Base-by-base conservation (phyloP, 2,888 invertebrate genomes). In the Lasioglossum vierecki region DNA sequence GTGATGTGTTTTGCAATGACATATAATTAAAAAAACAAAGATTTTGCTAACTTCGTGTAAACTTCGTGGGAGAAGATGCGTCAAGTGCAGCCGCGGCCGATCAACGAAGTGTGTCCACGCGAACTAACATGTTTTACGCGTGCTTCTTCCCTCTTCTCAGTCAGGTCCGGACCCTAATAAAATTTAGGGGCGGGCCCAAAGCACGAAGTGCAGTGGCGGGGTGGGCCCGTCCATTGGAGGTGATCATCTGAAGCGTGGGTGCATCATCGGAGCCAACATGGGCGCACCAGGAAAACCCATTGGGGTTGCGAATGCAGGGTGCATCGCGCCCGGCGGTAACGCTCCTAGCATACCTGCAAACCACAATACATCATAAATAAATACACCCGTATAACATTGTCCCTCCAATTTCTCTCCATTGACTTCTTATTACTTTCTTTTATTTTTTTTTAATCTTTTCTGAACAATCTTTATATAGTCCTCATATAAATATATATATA, bases 241-340 rank as follows among this genome's bases (percentile, higher is more conserved):
- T 95, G 97, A 97, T 98, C 98, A 98, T 96, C 98, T 97, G 96
- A 97, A 98, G 95, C 98, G 97, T 91, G 98, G 98, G 95, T 97
- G 97, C 98, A 98, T 97, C 96, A 97, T 96, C 88, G 96, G 96
- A 91, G 96, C 95, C 93, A 96, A 94, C 95, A 95, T 95, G 85
- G 95, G 95, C 89, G 94, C 95, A 89, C 95, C 96, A 82, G 95
- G 96, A 93, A 96, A 96, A 84, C 95, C 95, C 95, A 95, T 95
- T 89, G 96, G 96, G 91, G 95, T 93, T 91, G 95, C 95, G 93
- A 95, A 95, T 88, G 95, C 95, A 94, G 95, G 95, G 95, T 95
- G 95, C 95, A 95, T 95, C 91, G 95, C 95, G 94, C 95, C 95
- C 92, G 95, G 93, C 84, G 95, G 95, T 82, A 95, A 89, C 49